Evolutionary conservation across 2,888 invertebrate species (phyloP), one percentile per base, ranked within the genome.

Genomic region (Spilarctia lutea): DNA sequence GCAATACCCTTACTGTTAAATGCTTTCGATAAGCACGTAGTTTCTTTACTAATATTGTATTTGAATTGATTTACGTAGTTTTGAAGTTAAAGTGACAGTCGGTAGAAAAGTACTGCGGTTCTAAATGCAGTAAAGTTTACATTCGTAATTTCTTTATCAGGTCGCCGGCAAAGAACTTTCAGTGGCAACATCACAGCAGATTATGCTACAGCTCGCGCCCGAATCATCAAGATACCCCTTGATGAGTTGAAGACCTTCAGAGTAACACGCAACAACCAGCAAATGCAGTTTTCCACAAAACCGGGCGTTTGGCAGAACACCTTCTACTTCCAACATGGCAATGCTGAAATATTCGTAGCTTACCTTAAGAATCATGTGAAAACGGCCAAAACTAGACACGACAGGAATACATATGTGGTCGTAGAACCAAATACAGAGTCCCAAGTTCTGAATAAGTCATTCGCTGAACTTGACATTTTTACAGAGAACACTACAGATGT

Each of bases 321-420:
- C 10, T 98, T 99, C 89, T 97, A 98, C 89, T 99, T 99, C 93
- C 98, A 98, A 90, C 97, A 98, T 83, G 98, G 98, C 0, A 98
- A 98, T 85, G 98, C 98, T 0, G 98, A 98, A 85, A 96, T 97
- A 74, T 97, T 99, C 86, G 96, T 97, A 65, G 96, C 93, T 63
- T 96, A 96, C 77, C 94, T 97, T 77, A 97, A 97, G 92, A 96
- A 97, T 83, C 96, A 96, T 77, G 92, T 97, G 10, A 97, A 96
- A 89, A 97, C 97, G 3, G 96, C 96, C 6, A 97, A 98, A 81
- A 97, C 98, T 0, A 96, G 97, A 76, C 96, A 97, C 76, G 98
- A 98, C 82, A 97, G 97, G 71, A 94, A 95, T 74, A 94, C 94
- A 0, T 95, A 93, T 68, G 88, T 98, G 27, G 97, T 99, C 3